phyloP scores from a whole-genome alignment of 2,113 vertebrate genomes.

The Anguilla japonica region DNA sequence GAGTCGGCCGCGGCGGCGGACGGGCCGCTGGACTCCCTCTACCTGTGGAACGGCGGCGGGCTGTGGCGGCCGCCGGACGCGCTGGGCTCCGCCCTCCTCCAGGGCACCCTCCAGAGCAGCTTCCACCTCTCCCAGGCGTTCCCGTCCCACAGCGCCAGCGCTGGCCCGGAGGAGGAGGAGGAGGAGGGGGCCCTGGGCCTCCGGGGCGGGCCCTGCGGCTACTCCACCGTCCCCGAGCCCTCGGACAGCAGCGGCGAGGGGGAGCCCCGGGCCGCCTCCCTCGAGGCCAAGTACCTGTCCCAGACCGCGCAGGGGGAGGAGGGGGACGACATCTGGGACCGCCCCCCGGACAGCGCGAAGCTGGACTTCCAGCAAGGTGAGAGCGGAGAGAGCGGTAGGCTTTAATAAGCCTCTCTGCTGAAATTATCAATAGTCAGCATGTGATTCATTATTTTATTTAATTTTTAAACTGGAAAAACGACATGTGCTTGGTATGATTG shows the following conservation, averaged over 20 bases:
- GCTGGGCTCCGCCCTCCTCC: constrained; percentile 39
- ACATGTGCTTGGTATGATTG: no score
- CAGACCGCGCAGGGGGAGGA: constrained; percentile 62
- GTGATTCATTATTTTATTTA: no score
- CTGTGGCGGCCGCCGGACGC: constrained; percentile 47
- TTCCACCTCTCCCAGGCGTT: constrained; percentile 59
- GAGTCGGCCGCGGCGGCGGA: constrained; percentile 31
- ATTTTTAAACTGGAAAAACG: no score
- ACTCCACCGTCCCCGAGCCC: constrained; percentile 40
- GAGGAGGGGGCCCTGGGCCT: constrained; percentile 38
- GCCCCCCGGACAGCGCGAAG: constrained; percentile 53
- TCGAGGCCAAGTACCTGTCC: constrained; percentile 74
- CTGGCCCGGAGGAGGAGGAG: not conserved
- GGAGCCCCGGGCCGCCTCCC: constrained; percentile 54
- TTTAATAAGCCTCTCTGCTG: no score
- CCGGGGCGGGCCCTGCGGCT: constrained; percentile 54
- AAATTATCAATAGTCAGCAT: no score
- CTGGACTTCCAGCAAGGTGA: constrained; percentile 64
- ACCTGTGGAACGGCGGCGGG: constrained; percentile 55
- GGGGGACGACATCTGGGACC: constrained; percentile 59
- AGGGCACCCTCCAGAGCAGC: constrained; percentile 51
- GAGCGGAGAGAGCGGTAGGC: constrained; percentile 53
- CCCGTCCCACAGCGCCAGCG: constrained; percentile 34
- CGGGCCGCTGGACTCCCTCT: constrained; percentile 56
- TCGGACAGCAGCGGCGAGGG: constrained; percentile 43